Evolutionary conservation across 37 sponge, comb jelly and placozoan genomes (phyloP), one percentile per base, ranked within the genome.

Genomic region (Agelas oroides): DNA sequence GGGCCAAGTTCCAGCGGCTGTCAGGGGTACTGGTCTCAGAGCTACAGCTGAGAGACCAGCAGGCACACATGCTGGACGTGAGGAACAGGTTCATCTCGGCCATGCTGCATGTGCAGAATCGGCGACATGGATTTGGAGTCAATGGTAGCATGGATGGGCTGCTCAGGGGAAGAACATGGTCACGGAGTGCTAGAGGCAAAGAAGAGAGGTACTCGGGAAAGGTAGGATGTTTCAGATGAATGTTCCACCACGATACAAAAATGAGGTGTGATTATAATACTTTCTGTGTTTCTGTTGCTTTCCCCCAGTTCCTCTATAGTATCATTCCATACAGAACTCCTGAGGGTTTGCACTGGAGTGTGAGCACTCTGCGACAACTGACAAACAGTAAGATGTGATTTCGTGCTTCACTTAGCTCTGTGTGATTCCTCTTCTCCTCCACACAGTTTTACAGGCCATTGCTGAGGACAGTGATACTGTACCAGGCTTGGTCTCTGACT

Each of bases 21-120:
- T 90, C 95, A 21, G 85, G 84, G 24, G 69, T 65, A 0, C 75
- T 94, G 8, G 55, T 94, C 20, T 31, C 28, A 14, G 76, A 59
- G 21, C 77, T 94, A 53, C 73, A 83, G 33, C 20, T 36, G 18
- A 73, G 95, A 20, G 95, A 94, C 53, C 23, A 34, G 8, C 19
- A 80, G 24, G 52, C 74, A 28, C 24, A 30, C 16, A 77, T 70
- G 20, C 33, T 78, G 46, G 82, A 87, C 19, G 76, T 79, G 21
- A 90, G 86, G 69, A 90, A 94, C 71, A 78, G 77, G 63, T 94
- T 94, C 39, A 79, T 94, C 12, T 73, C 91, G 27, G 84, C 91
- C 5, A 13, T 87, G 78, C 78, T 92, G 65, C 30, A 73, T 78
- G 87, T 92, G 21, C 84, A 87, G 65, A 56, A 53, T 3, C 37